Percentiles rank a stretch among this genome's conserved stretches.
phyloP scores from a whole-genome alignment of 2,113 vertebrate genomes.

The Triplophysa tibetana region DNA sequence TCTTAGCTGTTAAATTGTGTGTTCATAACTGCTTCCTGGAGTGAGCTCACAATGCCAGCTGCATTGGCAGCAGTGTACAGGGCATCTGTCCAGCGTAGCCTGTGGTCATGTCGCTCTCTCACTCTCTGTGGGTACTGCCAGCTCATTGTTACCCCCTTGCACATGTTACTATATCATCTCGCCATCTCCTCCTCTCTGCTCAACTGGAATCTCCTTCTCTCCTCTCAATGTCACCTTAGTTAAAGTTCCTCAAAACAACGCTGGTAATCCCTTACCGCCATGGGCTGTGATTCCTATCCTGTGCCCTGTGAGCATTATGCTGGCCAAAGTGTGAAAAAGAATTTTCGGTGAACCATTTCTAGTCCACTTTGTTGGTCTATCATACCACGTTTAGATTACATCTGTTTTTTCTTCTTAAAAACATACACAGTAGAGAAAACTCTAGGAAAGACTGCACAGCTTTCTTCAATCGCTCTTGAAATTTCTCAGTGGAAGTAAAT shows the following conservation, averaged over 20 bases:
- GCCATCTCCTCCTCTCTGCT: neutral
- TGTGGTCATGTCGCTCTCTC: conserved; percentile 8
- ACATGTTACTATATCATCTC: conserved; percentile 22
- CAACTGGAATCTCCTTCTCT: conserved; percentile 38
- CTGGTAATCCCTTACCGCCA: neutral
- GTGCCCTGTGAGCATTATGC: too few species aligned
- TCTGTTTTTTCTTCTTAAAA: too few species aligned
- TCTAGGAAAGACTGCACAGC: too few species aligned
- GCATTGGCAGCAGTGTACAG: conserved; percentile 14
- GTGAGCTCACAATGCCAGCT: conserved; percentile 18
- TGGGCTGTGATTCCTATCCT: too few species aligned
- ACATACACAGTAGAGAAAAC: too few species aligned
- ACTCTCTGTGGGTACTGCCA: neutral
- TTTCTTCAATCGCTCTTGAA: too few species aligned
- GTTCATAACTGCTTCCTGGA: conserved; percentile 24
- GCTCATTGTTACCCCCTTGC: conserved; percentile 2
- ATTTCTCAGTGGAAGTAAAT: too few species aligned
- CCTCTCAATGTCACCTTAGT: neutral
- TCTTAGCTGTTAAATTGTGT: conserved; percentile 24
- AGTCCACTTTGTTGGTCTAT: too few species aligned
- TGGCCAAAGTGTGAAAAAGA: too few species aligned
- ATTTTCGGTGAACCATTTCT: too few species aligned
- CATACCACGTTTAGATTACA: too few species aligned
- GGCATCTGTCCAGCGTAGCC: conserved; percentile 26
- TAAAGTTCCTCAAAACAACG: neutral